phyloP scores from a whole-genome alignment of 2,888 invertebrate genomes.

The Azorinus chamasolen region DNA sequence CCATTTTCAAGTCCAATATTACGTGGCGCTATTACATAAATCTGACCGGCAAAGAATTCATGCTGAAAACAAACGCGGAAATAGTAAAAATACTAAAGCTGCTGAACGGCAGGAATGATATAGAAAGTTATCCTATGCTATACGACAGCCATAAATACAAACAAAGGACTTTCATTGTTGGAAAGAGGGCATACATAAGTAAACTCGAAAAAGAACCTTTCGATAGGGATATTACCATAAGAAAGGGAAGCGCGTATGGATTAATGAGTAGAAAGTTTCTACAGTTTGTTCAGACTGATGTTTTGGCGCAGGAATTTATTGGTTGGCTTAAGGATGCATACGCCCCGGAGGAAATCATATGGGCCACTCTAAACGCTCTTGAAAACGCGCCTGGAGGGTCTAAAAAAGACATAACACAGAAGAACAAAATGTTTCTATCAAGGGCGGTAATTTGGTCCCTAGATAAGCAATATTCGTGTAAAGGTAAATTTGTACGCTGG shows the following conservation, averaged over 20 bases:
- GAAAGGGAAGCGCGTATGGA: slow-evolving; percentile 83
- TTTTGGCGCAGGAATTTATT: slow-evolving; percentile 71
- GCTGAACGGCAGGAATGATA: slow-evolving; percentile 84
- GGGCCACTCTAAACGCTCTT: slow-evolving; percentile 81
- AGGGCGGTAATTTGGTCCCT: slow-evolving; percentile 74
- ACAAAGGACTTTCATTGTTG: slow-evolving; percentile 43
- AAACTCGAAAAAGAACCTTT: slow-evolving; percentile 59
- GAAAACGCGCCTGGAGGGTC: slow-evolving; percentile 77
- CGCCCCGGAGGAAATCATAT: slow-evolving; percentile 84
- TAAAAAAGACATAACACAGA: slow-evolving; percentile 40
- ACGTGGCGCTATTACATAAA: slow-evolving; percentile 85
- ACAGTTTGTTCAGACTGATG: slow-evolving; percentile 74
- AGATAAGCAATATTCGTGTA: slow-evolving; percentile 60
- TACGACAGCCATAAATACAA: slow-evolving; percentile 46
- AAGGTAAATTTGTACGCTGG: slow-evolving; percentile 67
- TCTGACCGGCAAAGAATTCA: slow-evolving; percentile 83
- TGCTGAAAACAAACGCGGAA: slow-evolving; percentile 83
- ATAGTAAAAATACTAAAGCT: slow-evolving; percentile 81
- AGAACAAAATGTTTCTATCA: slow-evolving; percentile 58
- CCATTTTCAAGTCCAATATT: slow-evolving; percentile 39
- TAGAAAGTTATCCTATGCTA: slow-evolving; percentile 70
- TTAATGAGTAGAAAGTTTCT: slow-evolving; percentile 79
- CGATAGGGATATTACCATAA: slow-evolving; percentile 59
- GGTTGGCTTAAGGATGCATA: slow-evolving; percentile 81
- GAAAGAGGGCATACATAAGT: slow-evolving; percentile 43